Base-by-base conservation (phyloP, 2,888 invertebrate genomes). In the Seira musarum region DNA sequence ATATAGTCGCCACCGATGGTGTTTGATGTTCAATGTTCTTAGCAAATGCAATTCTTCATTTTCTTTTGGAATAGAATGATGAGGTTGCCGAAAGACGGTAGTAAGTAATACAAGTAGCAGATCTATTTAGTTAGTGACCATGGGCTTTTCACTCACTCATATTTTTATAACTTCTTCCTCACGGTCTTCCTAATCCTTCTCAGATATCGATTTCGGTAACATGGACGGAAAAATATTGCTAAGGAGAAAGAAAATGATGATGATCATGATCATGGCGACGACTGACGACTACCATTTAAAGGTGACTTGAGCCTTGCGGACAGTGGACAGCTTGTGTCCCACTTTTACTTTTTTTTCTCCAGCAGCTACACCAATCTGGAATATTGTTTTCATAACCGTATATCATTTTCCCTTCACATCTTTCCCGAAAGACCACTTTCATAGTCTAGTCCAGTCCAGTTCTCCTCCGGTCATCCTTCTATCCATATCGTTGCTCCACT, bases 251-350 rank as follows among this genome's bases (percentile, higher is more conserved):
- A n/a, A 57, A 24, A 19, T 17, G 61, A 19, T 75, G 68, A 68
- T 46, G 76, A n/a, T n/a, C n/a, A n/a, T n/a, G n/a, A n/a, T n/a
- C n/a, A n/a, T n/a, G n/a, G n/a, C n/a, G n/a, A n/a, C n/a, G n/a
- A n/a, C n/a, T n/a, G n/a, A n/a, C n/a, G n/a, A 76, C 68, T 63
- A 69, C 76, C 76, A 76, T 24, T 65, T 53, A 65, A 24, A 53
- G 19, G 71, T n/a, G 63, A 15, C 17, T 71, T n/a, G 71, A 22
- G 17, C 30, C 19, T 1, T 72, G 46, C 21, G 22, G 25, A 21
- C 57, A 57, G 57, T 57, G 57, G 57, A 57, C 57, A 57, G 57
- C 57, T 57, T 61, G 68, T 69, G 70, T 22, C 61, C 70, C 70
- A 71, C 61, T 71, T 71, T 69, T 63, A 35, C 24, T 61, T 53